Evolutionary conservation across 2,888 invertebrate genomes (phyloP).

Genomic region (Argyresthia albistria): DNA sequence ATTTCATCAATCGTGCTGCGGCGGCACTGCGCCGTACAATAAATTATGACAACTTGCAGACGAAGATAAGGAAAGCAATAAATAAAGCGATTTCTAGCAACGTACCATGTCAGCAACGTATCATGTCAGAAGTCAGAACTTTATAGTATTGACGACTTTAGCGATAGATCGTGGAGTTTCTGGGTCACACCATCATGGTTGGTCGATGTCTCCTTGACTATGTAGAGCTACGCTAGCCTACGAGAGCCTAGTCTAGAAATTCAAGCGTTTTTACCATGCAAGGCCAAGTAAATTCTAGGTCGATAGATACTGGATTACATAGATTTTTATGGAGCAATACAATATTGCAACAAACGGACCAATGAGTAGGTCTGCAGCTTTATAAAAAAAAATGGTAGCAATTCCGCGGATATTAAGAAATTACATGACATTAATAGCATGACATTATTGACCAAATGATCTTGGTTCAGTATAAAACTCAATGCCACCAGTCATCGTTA

Average conservation of each 20-base stretch:
- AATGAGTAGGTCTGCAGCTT: no score
- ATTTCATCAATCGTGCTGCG: conserved; percentile 1
- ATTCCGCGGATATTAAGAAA: no score
- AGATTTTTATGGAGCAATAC: no score
- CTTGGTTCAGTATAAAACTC: background rate
- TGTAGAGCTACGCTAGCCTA: no score
- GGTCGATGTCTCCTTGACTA: background rate
- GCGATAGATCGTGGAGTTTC: background rate
- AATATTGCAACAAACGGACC: background rate
- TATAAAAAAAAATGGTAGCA: no score
- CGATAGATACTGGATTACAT: no score
- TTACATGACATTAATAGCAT: background rate
- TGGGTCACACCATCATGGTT: background rate
- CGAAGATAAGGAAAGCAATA: conserved; percentile 10
- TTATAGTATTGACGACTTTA: background rate
- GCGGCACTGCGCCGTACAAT: conserved; percentile 1
- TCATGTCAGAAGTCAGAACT: background rate
- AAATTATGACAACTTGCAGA: conserved; percentile 6
- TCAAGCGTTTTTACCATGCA: no score
- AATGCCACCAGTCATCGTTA: no score
- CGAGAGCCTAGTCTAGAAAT: no score
- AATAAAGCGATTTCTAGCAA: conserved; percentile 12
- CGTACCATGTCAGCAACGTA: background rate
- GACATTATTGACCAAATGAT: background rate
- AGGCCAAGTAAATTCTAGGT: no score